Base-by-base conservation (phyloP, 2,797 vertebrate genomes). In the Prunella strophiata region DNA sequence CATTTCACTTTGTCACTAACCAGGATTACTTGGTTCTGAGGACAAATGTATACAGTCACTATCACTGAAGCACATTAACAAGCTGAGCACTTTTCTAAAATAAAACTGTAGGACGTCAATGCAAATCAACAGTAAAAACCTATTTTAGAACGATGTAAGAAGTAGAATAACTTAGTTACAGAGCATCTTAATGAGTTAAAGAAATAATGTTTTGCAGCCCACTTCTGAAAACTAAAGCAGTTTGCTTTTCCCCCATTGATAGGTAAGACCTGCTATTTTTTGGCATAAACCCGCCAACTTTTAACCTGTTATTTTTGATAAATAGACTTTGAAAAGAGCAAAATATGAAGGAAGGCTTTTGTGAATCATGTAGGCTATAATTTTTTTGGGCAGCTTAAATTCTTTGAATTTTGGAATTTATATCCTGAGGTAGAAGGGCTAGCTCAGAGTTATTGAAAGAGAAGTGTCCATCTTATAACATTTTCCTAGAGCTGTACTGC, bases 71-170 rank as follows among this genome's bases (percentile, higher is more conserved):
- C 50, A 75, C 52, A 75, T 55, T 70, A 94, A 36, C 32, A 79
- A 88, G 68, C 58, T 71, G 72, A 85, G 62, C 4, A 25, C 25
- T 89, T 55, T 68, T 92, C 76, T 83, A 77, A 91, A 89, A 80
- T 68, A 59, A 79, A 95, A 52, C 52, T 76, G 68, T 66, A 61
- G 63, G 42, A 83, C 9, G 11, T 89, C 81, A 71, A 51, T 66
- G 75, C 50, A 88, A 95, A 91, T 87, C 58, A 73, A 80, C 22
- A 48, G 45, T 67, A 85, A 94, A 79, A 70, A 72, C 50, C 57
- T 52, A 77, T 57, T 88, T 79, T 58, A 61, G 40, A 91, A 58
- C 3, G 1, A 75, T 89, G 23, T 61, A 52, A 95, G 71, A 74
- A 90, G 55, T 34, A n/a, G 30, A 81, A 26, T 76, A 76, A 93